Base-by-base conservation (phyloP, 2,888 invertebrate species). In the Stenurella melanura region DNA sequence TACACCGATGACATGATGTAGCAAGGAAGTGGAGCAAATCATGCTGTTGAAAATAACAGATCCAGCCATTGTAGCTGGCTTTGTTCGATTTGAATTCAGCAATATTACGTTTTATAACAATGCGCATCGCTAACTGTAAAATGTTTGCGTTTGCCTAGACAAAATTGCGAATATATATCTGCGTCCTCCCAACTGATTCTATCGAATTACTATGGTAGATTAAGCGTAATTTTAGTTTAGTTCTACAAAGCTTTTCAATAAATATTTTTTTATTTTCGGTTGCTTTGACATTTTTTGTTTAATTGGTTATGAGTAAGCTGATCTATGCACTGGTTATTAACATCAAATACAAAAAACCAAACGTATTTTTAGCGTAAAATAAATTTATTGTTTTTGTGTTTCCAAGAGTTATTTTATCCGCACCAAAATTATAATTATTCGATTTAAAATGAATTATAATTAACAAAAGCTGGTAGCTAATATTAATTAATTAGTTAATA, bases 21-120 rank as follows among this genome's bases (percentile, higher is more conserved):
- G 38, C 18, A 26, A 21, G 54, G 67, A 67, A 67, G 56, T 54
- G 17, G 71, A 71, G 71, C 71, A 60, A 74, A 75, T 75, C 61
- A 70, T 70, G 30, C 69, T 67, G 76, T 76, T 74, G 76, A 78
- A 78, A 81, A 82, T 80, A 82, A 82, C 80, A 82, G 80, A 81
- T 79, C 80, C 80, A 70, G 76, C 76, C 71, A 81, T 81, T 81
- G 81, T 78, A 75, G 75, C 69, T 71, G 77, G 80, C 81, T 81
- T 82, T 83, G 82, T 83, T 81, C 82, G 77, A 78, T 82, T 81
- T 78, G 77, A 80, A 80, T 80, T 75, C 81, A 72, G 75, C 76
- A 76, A 78, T 80, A 78, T 78, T 78, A 75, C 76, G 79, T 82
- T 81, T 81, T 79, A 78, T 19, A 64, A 64, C 73, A 66, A 73